A percentile compares a stretch with the other conserved stretches of the same genome.
Evolutionary conservation across 2,888 invertebrate species (phyloP).

Genomic region (Lordiphosa andalusiaca): DNA sequence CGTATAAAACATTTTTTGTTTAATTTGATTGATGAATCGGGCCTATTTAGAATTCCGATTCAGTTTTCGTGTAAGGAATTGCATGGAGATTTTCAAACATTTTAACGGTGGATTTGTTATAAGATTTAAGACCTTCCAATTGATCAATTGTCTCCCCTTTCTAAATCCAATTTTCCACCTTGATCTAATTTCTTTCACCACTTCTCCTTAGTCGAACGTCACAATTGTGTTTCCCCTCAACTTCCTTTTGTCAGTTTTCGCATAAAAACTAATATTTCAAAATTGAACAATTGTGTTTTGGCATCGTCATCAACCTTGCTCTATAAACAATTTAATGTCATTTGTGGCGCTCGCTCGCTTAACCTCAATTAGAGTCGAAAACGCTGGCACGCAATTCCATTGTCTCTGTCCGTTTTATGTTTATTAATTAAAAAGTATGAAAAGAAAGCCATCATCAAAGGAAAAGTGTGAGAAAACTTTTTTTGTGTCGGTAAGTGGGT

Average conservation of each 20-base stretch:
- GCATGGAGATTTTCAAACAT: too few species aligned
- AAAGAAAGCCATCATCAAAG: constrained; percentile 22
- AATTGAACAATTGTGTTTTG: constrained; percentile 24
- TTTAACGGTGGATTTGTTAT: too few species aligned
- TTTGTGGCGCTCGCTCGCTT: constrained; percentile 36
- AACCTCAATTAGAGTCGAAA: constrained; percentile 50
- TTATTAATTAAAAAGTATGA: constrained; percentile 29
- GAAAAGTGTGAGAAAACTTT: constrained; percentile 4
- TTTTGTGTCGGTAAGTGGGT: constrained; percentile 31
- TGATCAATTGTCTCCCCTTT: too few species aligned
- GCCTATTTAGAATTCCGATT: too few species aligned
- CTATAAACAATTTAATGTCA: constrained; percentile 58
- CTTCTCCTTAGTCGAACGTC: constrained; percentile 5
- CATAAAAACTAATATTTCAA: constrained; percentile 43
- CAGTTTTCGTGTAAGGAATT: too few species aligned
- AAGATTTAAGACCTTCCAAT: too few species aligned
- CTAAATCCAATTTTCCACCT: constrained; percentile 5
- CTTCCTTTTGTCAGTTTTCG: constrained; percentile 19
- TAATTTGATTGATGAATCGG: too few species aligned
- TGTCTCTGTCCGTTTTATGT: constrained; percentile 5
- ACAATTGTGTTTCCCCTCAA: constrained; percentile 26
- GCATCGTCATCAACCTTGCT: constrained; percentile 48
- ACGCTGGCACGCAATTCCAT: constrained; percentile 45
- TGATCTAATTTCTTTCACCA: constrained; percentile 12
- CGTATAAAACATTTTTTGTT: too few species aligned